Percentiles rank a stretch among this genome's conserved stretches.
Evolutionary conservation across 2,797 vertebrate genomes (phyloP).

Genomic region (Balearica regulorum): DNA sequence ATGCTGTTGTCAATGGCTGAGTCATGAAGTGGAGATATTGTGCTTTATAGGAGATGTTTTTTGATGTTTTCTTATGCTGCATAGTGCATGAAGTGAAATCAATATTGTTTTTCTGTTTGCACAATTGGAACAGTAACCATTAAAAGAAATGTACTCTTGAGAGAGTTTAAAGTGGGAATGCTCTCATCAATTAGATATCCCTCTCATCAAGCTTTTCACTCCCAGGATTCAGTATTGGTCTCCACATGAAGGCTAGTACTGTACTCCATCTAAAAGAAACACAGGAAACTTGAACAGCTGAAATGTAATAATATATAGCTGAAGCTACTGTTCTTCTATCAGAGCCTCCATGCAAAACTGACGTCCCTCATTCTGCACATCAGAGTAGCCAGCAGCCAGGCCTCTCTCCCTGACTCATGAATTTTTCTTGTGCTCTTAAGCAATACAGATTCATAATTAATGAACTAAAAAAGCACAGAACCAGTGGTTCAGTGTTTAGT

Average conservation of each 20-base stretch:
- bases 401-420: not conserved
- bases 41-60: not conserved
- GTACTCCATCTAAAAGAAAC: not conserved
- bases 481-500: not conserved
- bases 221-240: not conserved
- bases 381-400: not conserved
- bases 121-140: not conserved
- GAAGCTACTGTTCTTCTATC: not conserved
- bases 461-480: not conserved
- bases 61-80: not conserved
- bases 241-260: not conserved
- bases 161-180: not conserved
- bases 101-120: not conserved
- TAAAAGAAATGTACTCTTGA: not conserved
- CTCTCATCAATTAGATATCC: not conserved
- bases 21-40: not conserved
- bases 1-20: not conserved
- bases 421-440: not conserved
- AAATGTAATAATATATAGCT: not conserved
- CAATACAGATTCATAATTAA: not conserved
- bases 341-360: not conserved
- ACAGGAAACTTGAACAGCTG: not conserved
- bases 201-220: not conserved
- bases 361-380: not conserved
- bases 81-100: not conserved